Evolutionary conservation across 2,888 invertebrate species (phyloP).

Genomic region (Oxycera nigricornis): DNA sequence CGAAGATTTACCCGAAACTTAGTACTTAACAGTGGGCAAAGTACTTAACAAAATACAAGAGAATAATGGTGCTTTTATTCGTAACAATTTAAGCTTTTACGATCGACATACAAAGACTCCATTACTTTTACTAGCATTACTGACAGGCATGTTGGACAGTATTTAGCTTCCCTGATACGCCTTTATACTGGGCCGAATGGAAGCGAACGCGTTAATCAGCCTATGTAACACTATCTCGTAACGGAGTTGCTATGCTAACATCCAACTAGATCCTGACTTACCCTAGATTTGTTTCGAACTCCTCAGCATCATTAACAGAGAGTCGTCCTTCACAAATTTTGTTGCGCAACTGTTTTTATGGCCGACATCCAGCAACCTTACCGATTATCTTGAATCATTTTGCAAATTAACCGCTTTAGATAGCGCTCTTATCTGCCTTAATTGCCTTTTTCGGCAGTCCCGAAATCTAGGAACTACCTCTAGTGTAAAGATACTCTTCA

Average conservation of each 20-base stretch:
- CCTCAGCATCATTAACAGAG: neutral
- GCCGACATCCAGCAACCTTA: neutral
- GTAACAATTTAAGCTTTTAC: constrained; percentile 32
- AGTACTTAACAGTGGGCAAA: constrained; percentile 15
- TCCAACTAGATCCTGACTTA: neutral
- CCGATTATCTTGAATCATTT: neutral
- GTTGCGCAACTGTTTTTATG: constrained; percentile 14
- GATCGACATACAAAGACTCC: constrained; percentile 29
- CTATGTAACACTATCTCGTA: neutral
- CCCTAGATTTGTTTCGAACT: neutral
- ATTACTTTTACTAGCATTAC: constrained; percentile 12
- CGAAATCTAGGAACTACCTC: neutral
- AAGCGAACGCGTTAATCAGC: constrained; percentile 1
- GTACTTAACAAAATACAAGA: constrained; percentile 30
- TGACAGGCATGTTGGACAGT: neutral
- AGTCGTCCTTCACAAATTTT: neutral
- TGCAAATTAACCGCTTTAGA: constrained; percentile 26
- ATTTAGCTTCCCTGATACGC: constrained; percentile 1
- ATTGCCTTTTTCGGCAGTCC: neutral
- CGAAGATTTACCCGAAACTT: constrained; percentile 9
- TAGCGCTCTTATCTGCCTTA: constrained; percentile 14
- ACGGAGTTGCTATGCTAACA: neutral
- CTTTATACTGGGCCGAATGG: neutral
- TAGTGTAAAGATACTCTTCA: neutral
- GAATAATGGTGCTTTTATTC: constrained; percentile 36